Evolutionary conservation across 1,140 invertebrate genomes (phyloP), one percentile per base, ranked within the genome.

Genomic region (Littorina saxatilis): DNA sequence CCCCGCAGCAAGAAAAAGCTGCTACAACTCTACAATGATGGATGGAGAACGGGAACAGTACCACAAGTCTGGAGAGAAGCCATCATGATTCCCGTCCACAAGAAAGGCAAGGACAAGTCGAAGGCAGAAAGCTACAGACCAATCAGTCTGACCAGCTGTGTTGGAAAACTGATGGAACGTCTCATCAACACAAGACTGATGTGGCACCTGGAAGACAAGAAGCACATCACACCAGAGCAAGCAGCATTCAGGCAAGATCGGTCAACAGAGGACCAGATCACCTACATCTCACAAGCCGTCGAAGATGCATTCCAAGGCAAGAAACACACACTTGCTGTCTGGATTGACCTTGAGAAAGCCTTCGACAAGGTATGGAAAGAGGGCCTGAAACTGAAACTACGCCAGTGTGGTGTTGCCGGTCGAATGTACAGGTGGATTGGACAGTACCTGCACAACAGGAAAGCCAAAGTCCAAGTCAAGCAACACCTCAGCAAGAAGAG

Each of bases 141-240:
- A 17, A 83, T 83, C 73, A 78, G 78, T 66, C 79, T 83, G 0
- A 52, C 61, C 17, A 83, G 82, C 73, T 83, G 79, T 58, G 29
- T n/a, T 58, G 15, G 72, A 0, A 80, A 83, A 50, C 32, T 66
- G 17, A n/a, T 83, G 47, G 82, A 83, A 40, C 2, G 77, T 1
- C 32, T 79, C n/a, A n/a, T n/a, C n/a, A n/a, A n/a, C n/a, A n/a
- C n/a, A n/a, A n/a, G n/a, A n/a, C n/a, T n/a, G n/a, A n/a, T n/a
- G n/a, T n/a, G n/a, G n/a, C n/a, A n/a, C n/a, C n/a, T n/a, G n/a
- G n/a, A n/a, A n/a, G n/a, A 0, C n/a, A 68, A 68, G 27, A 35
- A 68, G 15, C 15, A 35, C 63, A 68, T 68, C 7, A 68, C 7
- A 5, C 63, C 63, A 68, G 63, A 68, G 7, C 63, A 68, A 27